A percentile compares a stretch with the other conserved stretches of the same genome.
Conservation (phyloP, 2,888 invertebrate species). For the Scaptomyza reducta region DNA sequence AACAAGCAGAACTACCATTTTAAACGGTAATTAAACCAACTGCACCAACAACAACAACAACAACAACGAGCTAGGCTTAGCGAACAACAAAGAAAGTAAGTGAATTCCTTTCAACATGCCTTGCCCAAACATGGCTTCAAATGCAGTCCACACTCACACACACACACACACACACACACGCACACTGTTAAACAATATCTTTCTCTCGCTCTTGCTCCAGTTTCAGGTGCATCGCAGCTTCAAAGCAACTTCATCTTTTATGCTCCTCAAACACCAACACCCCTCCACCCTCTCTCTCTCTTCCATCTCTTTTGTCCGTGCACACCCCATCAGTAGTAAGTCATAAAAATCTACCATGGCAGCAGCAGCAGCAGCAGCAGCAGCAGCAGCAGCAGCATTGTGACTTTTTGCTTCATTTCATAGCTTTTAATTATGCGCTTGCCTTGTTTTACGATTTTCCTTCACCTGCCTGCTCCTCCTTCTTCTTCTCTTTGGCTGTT, state of each 20-base stretch:
- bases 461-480: not conserved
- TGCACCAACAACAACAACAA: constrained; percentile 21
- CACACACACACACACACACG: constrained; percentile 7
- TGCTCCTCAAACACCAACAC: constrained; percentile 10
- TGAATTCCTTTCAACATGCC: constrained; percentile 66
- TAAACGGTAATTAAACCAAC: constrained; percentile 51
- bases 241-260: constrained; percentile 26
- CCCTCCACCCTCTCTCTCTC: no score
- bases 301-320: constrained; percentile 6
- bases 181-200: constrained; percentile 6
- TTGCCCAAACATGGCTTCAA: constrained; percentile 65
- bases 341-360: constrained; percentile 74
- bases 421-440: constrained; percentile 45
- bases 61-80: constrained; percentile 27
- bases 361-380: no score
- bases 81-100: constrained; percentile 71
- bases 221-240: constrained; percentile 60
- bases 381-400: no score
- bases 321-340: constrained; percentile 38
- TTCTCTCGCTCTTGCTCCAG: constrained; percentile 55
- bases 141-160: constrained; percentile 35
- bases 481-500: constrained; percentile 23
- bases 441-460: constrained; percentile 54
- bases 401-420: constrained; percentile 55
- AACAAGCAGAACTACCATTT: constrained; percentile 49